Base-by-base conservation (phyloP, 2,113 vertebrate species). In the Willisornis vidua region DNA sequence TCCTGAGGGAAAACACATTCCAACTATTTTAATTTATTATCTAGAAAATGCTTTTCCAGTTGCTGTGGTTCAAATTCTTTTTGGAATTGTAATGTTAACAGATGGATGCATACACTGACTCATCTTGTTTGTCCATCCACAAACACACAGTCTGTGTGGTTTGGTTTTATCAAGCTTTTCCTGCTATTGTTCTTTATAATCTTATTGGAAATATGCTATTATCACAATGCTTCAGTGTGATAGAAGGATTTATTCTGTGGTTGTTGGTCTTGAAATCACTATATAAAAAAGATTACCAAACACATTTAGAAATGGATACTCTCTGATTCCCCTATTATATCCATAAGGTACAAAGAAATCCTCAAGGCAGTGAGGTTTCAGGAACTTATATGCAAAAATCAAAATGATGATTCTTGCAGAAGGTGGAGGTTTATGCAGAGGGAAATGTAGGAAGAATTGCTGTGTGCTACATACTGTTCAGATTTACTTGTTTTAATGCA, bases 41-140 rank as follows among this genome's bases (percentile, higher is more conserved):
- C 90, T 94, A 67, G 72, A 91, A 91, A 43, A 86, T 88, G 59
- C 45, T 92, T 92, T 95, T 86, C 79, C 68, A 65, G 57, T 96
- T 86, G 86, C 80, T 62, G 92, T 86, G 37, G 52, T 92, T 86
- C 85, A 86, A 93, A 90, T 90, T 96, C 39, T n/a, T 96, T 57
- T 85, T 92, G 73, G 65, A 92, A 93, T 57, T 81, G 58, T 37
- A 39, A 25, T 26, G 20, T 75, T 90, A 87, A 46, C 73, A 93
- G 68, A 86, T 76, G 39, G 61, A 35, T 91, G 23, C 49, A 70
- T 73, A 22, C 29, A 35, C 11, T 81, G 46, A 37, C 1, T 2
- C 66, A 55, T 58, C 43, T 46, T 46, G 19, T 80, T 73, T 76
- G 63, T 84, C 63, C 85, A 48, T 59, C 78, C 77, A 89, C 72